Percentiles rank a stretch among this genome's conserved stretches.
These are phyloP conservation scores for Argyra leucocephala DNA, from an alignment of 2,888 invertebrate genomes.

Conservation along the genomic window DNA sequence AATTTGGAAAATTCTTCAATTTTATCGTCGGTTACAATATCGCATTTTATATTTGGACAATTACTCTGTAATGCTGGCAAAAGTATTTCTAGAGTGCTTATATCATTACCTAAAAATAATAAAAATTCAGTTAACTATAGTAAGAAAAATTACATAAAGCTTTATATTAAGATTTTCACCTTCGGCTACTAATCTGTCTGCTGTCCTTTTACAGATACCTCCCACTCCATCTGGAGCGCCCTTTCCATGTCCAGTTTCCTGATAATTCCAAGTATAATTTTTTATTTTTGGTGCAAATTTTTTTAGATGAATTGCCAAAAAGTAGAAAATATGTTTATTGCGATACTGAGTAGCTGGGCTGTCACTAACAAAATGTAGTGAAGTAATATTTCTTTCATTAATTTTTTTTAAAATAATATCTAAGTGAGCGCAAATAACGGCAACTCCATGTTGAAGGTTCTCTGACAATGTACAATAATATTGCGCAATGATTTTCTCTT, in stretches of 20 bases:
- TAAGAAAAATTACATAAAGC: too few species aligned
- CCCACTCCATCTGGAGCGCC: not conserved
- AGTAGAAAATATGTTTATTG: not conserved
- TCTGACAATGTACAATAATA: not conserved
- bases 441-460: not conserved
- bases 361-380: not conserved
- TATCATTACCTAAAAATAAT: too few species aligned
- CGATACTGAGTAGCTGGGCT: not conserved
- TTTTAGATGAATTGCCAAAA: not conserved
- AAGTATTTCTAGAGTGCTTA: too few species aligned
- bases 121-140: too few species aligned
- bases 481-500: too few species aligned
- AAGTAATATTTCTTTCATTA: not conserved
- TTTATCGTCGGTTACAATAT: too few species aligned
- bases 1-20: too few species aligned
- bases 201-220: not conserved
- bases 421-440: constrained; percentile 3
- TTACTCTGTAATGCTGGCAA: too few species aligned
- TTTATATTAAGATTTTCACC: not conserved
- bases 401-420: not conserved
- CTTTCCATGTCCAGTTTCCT: not conserved
- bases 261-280: not conserved
- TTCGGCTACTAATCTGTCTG: not conserved
- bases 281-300: not conserved
- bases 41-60: too few species aligned